A percentile compares a stretch with the other conserved stretches of the same genome.
These are phyloP conservation scores for Neoitamus cyanurus DNA, from an alignment of 2,888 invertebrate species.

Conservation along the genomic window DNA sequence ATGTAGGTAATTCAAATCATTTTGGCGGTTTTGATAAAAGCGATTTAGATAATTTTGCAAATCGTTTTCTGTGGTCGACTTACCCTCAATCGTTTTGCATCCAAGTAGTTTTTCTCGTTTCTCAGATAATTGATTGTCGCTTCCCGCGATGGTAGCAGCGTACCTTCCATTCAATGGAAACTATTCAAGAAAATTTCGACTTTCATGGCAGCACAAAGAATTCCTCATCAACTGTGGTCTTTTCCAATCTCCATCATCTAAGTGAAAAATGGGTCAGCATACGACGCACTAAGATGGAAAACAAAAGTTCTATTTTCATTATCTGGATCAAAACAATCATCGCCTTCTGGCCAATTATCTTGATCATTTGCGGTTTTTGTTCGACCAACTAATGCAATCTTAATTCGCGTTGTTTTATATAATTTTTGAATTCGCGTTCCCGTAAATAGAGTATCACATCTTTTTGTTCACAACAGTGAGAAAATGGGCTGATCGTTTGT, in stretches of 20 bases:
- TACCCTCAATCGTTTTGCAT: conserved; percentile 5
- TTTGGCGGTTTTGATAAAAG: background rate
- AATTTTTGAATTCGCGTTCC: background rate
- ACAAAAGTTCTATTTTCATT: background rate
- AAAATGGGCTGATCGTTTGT: background rate
- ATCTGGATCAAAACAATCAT: background rate
- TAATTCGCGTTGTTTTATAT: background rate
- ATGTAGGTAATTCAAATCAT: background rate
- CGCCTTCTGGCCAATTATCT: background rate
- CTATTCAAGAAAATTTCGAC: background rate
- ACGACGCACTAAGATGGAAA: background rate
- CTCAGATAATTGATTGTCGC: background rate
- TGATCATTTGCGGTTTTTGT: background rate
- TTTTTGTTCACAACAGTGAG: background rate
- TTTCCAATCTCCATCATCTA: background rate
- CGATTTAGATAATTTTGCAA: background rate
- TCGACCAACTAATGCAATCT: background rate
- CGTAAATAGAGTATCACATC: background rate
- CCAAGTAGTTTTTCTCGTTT: background rate
- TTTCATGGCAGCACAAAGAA: background rate
- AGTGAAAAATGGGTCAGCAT: background rate
- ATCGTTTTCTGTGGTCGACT: background rate
- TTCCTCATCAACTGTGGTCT: background rate
- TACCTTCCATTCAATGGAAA: background rate
- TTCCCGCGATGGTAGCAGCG: background rate